Base-by-base conservation (phyloP, 2,888 invertebrate genomes). In the Girardia tigrina region DNA sequence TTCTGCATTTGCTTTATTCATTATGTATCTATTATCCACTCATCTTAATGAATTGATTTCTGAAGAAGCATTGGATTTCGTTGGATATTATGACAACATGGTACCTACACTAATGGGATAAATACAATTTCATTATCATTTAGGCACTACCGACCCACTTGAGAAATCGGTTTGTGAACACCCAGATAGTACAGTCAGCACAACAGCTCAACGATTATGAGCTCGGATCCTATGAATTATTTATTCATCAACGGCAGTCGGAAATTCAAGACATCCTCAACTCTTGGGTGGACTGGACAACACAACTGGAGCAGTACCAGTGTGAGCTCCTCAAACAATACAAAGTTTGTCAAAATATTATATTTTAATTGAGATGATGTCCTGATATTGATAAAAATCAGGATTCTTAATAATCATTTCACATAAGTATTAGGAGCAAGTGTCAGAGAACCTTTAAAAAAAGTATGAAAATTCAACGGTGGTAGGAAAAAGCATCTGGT, bases 61-160 rank as follows among this genome's bases (percentile, higher is more conserved):
- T 8, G 70, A 70, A n/a, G 70, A 70, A 20, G 70, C 70, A 23
- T 26, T 70, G 8, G 70, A 70, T 20, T 70, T 23, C n/a, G 26
- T 70, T 26, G 70, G 70, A 20, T 70, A 23, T 20, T 70, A 70
- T 70, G 70, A 70, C n/a, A 70, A 70, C 70, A 20, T 70, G 70
- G 70, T 70, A 12, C 36, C 8, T n/a, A n/a, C n/a, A n/a, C n/a
- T n/a, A n/a, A n/a, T n/a, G n/a, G n/a, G n/a, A n/a, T n/a, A n/a
- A n/a, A n/a, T n/a, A n/a, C n/a, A n/a, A n/a, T n/a, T n/a, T n/a
- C n/a, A n/a, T n/a, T 36, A 12, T 36, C 36, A 36, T 36, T 36
- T 36, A 36, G 36, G 36, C 36, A 20, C n/a, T 70, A 20, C 70
- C 70, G 8, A 26, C 26, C 6, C 70, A 70, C n/a, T 23, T 70